Base-by-base conservation (phyloP, 1,140 invertebrate species). In the Tetragonula clypearis region DNA sequence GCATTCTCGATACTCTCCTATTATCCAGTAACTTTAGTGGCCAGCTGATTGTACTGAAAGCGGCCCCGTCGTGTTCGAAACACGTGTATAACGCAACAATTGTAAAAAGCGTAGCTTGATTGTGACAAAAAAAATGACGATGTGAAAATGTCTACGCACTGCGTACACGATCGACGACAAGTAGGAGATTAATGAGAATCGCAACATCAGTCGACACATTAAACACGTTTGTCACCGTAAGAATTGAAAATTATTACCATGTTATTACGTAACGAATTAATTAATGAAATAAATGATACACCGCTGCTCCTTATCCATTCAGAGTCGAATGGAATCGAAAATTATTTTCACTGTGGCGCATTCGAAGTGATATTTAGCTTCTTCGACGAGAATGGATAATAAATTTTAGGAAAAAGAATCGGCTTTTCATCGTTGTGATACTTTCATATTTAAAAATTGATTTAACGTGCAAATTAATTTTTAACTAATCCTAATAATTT, bases 31-130 rank as follows among this genome's bases (percentile, higher is more conserved):
- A 94, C 92, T 90, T 92, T 92, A 93, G 88, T 90, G 90, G 92
- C 90, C 91, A 92, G 92, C 93, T 92, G 92, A 93, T 94, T 92
- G 89, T 89, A 86, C 91, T 88, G 91, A 86, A 35, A 93, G 91
- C 85, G 87, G 6, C 53, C 17, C 53, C 11, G 23, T 75, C 82
- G 83, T 65, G 76, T 73, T 83, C 73, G 82, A 56, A 30, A 30
- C 30, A 80, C 82, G 87, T 88, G 86, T 90, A 92, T n/a, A n/a
- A n/a, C 89, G 86, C 89, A 93, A 92, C 91, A 68, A 55, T 30
- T 72, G 14, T 0, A 6, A 74, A 26, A 30, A 56, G 41, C 41
- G 41, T 6, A 21, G 56, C 12, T 21, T 74, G 53, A 1, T 77
- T 77, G 23, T 21, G 14, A n/a, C n/a, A 26, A 35, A 35, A 23